Conservation (phyloP, 2,113 vertebrate species). For the Synchiropus splendidus region DNA sequence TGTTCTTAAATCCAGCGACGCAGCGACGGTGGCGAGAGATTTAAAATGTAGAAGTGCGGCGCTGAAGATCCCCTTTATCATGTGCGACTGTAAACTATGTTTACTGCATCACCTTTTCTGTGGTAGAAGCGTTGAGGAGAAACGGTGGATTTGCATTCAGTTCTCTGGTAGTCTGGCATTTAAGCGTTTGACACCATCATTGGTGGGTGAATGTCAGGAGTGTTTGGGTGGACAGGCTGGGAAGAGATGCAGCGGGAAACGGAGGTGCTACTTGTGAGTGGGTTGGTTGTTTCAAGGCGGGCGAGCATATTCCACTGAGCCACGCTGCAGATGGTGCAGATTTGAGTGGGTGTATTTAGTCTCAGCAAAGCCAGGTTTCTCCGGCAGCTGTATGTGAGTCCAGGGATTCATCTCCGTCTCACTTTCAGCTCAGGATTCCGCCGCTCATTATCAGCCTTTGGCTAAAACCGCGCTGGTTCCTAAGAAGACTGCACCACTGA, state of each 20-base stretch:
- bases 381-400: conserved; percentile 28
- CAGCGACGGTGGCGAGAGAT: no score
- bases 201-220: conserved; percentile 28
- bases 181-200: conserved; percentile 40
- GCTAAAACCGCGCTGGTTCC: conserved; percentile 21
- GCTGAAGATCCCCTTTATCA: no score
- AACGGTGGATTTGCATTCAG: no score
- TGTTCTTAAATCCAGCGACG: no score
- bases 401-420: conserved; percentile 28
- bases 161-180: conserved; percentile 55
- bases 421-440: conserved; percentile 27
- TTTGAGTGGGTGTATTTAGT: conserved; percentile 51
- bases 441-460: conserved; percentile 27
- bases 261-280: background rate
- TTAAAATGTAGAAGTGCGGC: no score
- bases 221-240: conserved; percentile 17
- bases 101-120: no score
- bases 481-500: conserved; percentile 16
- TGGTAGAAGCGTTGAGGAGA: no score
- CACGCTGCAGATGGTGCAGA: conserved; percentile 56
- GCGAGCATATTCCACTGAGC: conserved; percentile 17
- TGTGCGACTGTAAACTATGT: no score
- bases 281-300: background rate
- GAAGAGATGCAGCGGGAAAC: conserved; percentile 1
- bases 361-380: conserved; percentile 41